Base-by-base conservation (phyloP, 2,888 invertebrate species). In the Scaptomyza caliginosa region DNA sequence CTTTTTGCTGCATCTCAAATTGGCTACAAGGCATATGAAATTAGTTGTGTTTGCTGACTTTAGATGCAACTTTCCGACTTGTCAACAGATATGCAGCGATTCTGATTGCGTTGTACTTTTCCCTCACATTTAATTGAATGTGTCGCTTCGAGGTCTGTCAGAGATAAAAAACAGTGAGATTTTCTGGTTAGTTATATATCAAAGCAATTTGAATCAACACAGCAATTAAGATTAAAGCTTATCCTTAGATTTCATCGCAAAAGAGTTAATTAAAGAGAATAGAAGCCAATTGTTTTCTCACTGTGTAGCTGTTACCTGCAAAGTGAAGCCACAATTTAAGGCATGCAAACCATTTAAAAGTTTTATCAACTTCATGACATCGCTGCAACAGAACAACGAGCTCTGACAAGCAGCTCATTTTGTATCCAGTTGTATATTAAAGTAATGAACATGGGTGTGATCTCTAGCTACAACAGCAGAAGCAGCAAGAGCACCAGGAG, bases 1-100 rank as follows among this genome's bases (percentile, higher is more conserved):
- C 38, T 36, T 38, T 26, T 17, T 54, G 38, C 10, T 54, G 45
- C 34, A 38, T 38, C 39, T 71, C 16, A 56, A 76, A 75, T 72
- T 68, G 62, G 68, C 86, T 83, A 55, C 74, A 68, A 86, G 88
- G 83, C 88, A 83, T 85, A 82, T 85, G 67, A 76, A 81, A 86
- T 81, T 86, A 82, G 81, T 78, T 87, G 45, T 67, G 43, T 62
- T 72, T 73, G 46, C 55, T 46, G 67, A 62, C 71, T 70, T 74
- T 59, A 38, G 55, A 57, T 30, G 49, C 46, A 54, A 84, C 54
- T 77, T 81, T 63, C 48, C 32, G 49, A 67, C 67, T 52, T 80
- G 48, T 62, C 59, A 56, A 56, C 69, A 54, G 50, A 43, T 65
- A 67, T 56, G 43, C 63, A 74, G 49, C 50, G 42, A 67, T 67